Evolutionary conservation across 2,113 vertebrate genomes (phyloP).

Genomic region (Melanerpes aurifrons): DNA sequence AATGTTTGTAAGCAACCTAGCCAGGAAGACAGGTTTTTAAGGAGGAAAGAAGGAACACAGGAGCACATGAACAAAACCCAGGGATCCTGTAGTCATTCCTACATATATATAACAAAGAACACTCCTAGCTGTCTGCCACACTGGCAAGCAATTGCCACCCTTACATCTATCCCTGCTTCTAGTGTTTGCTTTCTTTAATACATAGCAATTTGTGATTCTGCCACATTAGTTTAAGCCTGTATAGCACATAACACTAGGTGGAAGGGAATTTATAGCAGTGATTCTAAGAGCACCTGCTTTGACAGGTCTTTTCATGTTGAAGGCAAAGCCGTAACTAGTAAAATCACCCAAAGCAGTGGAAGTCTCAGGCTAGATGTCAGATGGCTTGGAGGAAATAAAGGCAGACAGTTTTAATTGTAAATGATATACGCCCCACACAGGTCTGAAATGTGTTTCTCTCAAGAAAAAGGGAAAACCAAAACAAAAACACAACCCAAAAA

Average conservation of each 20-base stretch:
- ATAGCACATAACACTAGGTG: not conserved
- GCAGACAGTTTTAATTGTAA: not conserved
- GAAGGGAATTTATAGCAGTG: not conserved
- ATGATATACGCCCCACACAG: not conserved
- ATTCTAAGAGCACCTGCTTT: not conserved
- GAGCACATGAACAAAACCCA: rapidly evolving
- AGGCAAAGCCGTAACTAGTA: not conserved
- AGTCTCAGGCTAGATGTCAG: not conserved
- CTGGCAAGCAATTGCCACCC: not conserved
- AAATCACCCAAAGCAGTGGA: not conserved
- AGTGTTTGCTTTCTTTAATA: not conserved
- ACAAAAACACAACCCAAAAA: no score
- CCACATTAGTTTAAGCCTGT: not conserved
- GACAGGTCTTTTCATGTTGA: not conserved
- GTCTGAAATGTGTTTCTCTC: not conserved
- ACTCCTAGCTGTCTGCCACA: not conserved
- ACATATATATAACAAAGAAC: not conserved
- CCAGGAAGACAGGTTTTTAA: not conserved
- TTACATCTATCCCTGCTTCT: not conserved
- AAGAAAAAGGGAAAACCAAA: not conserved
- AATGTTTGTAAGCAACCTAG: rapidly evolving
- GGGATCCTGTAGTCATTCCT: not conserved
- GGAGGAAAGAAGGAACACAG: not conserved
- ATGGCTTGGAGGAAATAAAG: not conserved
- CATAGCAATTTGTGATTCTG: not conserved